Evolutionary conservation across 2,113 vertebrate species (phyloP).

Genomic region (Campylorhamphus procurvoides): DNA sequence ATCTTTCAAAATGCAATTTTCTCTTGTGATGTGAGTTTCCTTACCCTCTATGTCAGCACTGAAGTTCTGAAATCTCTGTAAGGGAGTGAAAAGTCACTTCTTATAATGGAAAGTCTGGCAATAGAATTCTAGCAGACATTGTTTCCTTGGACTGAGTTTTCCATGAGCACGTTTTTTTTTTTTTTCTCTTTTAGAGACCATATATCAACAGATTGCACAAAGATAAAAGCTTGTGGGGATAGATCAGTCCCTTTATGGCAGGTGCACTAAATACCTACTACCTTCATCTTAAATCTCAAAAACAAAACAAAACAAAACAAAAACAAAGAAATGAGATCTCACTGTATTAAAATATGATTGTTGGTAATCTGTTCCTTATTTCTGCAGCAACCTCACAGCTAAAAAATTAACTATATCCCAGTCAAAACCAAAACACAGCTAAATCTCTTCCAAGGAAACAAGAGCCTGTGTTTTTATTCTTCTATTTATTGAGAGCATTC

Average conservation of each 20-base stretch:
- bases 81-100: background rate
- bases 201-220: background rate
- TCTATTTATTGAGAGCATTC: background rate
- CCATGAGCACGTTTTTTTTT: background rate
- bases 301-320: background rate
- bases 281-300: background rate
- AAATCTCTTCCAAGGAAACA: background rate
- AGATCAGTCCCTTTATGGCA: background rate
- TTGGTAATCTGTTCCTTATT: background rate
- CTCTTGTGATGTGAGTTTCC: background rate
- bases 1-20: background rate
- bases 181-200: background rate
- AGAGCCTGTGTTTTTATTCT: background rate
- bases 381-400: background rate
- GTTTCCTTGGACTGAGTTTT: background rate
- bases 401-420: background rate
- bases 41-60: background rate
- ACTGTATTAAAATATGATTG: background rate
- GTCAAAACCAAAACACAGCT: background rate
- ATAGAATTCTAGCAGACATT: background rate
- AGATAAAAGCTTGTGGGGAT: background rate
- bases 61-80: background rate
- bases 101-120: slow-evolving; percentile 13
- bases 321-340: background rate
- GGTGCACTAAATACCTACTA: background rate